These are phyloP conservation scores for Pangasius mekongensis DNA, from an alignment of 2,797 vertebrate species.

Conservation along the genomic window DNA sequence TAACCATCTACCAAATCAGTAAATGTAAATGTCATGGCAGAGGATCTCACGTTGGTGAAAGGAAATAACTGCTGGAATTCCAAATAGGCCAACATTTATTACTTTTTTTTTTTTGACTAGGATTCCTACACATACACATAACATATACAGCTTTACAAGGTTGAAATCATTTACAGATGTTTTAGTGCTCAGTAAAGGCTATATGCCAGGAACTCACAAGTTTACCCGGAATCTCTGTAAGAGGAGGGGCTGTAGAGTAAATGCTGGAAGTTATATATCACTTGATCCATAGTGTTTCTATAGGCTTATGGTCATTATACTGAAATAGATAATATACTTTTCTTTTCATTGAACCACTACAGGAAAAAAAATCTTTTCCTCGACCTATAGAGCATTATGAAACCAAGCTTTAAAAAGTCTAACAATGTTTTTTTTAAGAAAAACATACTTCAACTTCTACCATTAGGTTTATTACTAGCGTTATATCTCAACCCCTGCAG, in stretches of 20 bases:
- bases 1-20: not conserved
- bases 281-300: not conserved
- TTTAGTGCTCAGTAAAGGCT: not conserved
- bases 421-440: not conserved
- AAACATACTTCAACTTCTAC: not conserved
- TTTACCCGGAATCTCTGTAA: not conserved
- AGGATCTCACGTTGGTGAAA: not conserved
- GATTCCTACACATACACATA: not conserved
- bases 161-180: slow-evolving; percentile 23
- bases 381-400: not conserved
- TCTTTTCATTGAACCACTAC: not conserved
- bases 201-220: not conserved
- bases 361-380: not conserved
- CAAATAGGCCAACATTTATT: not conserved
- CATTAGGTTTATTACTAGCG: not conserved
- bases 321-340: not conserved
- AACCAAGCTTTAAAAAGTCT: not conserved
- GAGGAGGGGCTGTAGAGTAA: not conserved
- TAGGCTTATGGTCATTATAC: not conserved
- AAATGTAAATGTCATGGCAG: not conserved
- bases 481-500: not conserved
- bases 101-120: not conserved
- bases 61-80: not conserved
- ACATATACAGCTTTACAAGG: not conserved
- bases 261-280: slow-evolving; percentile 3